Percentiles rank a stretch among this genome's conserved stretches.
These are phyloP conservation scores for Microctenopoma stevenorrisi DNA, from an alignment of 2,797 vertebrate species.

Conservation along the genomic window DNA sequence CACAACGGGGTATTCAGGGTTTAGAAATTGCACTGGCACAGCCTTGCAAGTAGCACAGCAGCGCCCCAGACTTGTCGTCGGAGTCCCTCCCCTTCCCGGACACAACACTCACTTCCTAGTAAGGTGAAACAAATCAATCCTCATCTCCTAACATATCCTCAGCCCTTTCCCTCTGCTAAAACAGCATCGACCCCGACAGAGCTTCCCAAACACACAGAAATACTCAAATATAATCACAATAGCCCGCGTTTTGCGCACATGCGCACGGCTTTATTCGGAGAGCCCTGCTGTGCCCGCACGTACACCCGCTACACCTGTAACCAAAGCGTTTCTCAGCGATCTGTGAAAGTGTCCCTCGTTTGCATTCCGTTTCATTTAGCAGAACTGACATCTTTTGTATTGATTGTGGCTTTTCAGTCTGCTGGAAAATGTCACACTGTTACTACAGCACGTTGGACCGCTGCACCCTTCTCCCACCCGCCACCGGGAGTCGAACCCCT, in stretches of 20 bases:
- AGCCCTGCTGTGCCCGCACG: slow-evolving; percentile 10
- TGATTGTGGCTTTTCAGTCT: slow-evolving; percentile 6
- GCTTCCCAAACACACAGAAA: not conserved
- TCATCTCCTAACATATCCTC: slow-evolving; percentile 74
- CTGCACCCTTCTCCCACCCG: slow-evolving; percentile 21
- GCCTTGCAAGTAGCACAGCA: slow-evolving; percentile 57
- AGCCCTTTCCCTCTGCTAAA: slow-evolving; percentile 24
- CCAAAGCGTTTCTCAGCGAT: slow-evolving; percentile 21
- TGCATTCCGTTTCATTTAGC: not conserved
- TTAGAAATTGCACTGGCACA: slow-evolving; percentile 48
- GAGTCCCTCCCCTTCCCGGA: slow-evolving; percentile 96
- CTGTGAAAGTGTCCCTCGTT: slow-evolving; percentile 2
- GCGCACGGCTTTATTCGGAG: not conserved
- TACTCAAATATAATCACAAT: too few relatives aligned
- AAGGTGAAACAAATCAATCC: slow-evolving; percentile 97
- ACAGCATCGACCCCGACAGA: not conserved
- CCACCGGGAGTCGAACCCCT: slow-evolving; percentile 28
- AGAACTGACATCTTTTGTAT: slow-evolving; percentile 21
- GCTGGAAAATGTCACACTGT: not conserved
- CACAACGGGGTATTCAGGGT: slow-evolving; percentile 26
- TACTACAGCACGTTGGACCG: slow-evolving; percentile 2
- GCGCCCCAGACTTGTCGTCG: slow-evolving; percentile 63
- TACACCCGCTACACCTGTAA: slow-evolving; percentile 59
- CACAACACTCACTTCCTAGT: slow-evolving; percentile 93
- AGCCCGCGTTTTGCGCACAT: not conserved